Conservation (phyloP, 2,888 invertebrate genomes). For the Pyrochroa serraticornis region DNA sequence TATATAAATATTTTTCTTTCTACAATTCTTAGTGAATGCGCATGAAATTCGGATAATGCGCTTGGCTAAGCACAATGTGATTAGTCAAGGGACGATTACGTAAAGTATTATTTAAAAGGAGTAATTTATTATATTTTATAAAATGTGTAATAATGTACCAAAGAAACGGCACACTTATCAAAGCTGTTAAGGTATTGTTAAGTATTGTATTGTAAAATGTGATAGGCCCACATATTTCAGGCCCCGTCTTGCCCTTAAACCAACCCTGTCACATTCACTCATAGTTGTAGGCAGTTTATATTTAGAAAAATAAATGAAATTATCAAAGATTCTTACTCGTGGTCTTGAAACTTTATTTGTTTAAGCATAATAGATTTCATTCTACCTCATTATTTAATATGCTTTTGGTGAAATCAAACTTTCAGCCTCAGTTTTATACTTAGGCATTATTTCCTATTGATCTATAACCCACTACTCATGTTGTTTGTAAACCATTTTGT, state of each 20-base stretch:
- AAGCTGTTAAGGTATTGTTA: constrained; percentile 53
- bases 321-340: constrained; percentile 8
- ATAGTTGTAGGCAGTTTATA: constrained; percentile 59
- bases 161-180: constrained; percentile 57
- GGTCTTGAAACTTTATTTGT: background rate
- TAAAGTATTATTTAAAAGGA: constrained; percentile 43
- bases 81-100: constrained; percentile 30
- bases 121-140: constrained; percentile 52
- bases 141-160: constrained; percentile 61
- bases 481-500: too few species aligned
- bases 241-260: constrained; percentile 56
- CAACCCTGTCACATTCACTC: constrained; percentile 60
- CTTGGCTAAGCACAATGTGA: constrained; percentile 37
- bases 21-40: constrained; percentile 24
- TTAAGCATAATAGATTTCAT: too few species aligned
- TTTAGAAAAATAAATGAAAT: constrained; percentile 58
- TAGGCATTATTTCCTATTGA: too few species aligned
- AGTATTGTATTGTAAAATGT: constrained; percentile 59
- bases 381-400: too few species aligned
- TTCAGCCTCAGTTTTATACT: too few species aligned
- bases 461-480: too few species aligned
- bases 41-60: constrained; percentile 28
- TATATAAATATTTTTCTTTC: constrained; percentile 21
- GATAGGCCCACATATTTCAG: constrained; percentile 58
- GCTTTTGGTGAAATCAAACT: too few species aligned